Conservation (phyloP, 2,797 vertebrate species). For the Aselliscus stoliczkanus region DNA sequence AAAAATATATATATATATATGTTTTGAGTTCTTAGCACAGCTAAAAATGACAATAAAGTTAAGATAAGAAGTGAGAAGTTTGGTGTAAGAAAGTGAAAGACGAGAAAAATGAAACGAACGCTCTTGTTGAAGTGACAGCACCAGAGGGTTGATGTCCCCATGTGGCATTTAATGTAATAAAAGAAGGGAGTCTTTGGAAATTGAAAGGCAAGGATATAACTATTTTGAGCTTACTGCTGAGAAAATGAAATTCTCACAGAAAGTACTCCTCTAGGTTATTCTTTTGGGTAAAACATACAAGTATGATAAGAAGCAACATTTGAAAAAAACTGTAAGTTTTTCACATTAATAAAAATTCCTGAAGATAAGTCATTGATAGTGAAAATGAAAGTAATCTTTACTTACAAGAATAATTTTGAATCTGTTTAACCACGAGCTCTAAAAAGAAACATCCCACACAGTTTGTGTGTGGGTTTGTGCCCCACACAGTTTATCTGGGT, state of each 20-base stretch:
- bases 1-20: no score
- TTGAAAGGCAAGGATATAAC: neutral
- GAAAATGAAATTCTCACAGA: neutral
- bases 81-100: neutral
- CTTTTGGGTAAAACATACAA: neutral
- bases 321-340: neutral
- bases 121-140: neutral
- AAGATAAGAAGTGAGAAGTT: neutral
- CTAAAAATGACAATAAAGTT: neutral
- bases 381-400: conserved; percentile 11
- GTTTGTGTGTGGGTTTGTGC: no score
- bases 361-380: neutral
- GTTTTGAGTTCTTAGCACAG: neutral
- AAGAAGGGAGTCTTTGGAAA: neutral
- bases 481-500: neutral
- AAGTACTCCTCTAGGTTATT: neutral
- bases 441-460: neutral
- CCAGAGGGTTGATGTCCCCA: neutral
- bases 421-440: neutral
- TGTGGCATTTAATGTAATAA: neutral
- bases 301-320: neutral
- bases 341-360: neutral
- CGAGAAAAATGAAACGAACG: neutral
- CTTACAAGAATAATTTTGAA: neutral
- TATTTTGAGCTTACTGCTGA: neutral